A percentile compares a stretch with the other conserved stretches of the same genome.
These are phyloP conservation scores for Tyrannus savana DNA, from an alignment of 2,113 vertebrate genomes.

Conservation along the genomic window DNA sequence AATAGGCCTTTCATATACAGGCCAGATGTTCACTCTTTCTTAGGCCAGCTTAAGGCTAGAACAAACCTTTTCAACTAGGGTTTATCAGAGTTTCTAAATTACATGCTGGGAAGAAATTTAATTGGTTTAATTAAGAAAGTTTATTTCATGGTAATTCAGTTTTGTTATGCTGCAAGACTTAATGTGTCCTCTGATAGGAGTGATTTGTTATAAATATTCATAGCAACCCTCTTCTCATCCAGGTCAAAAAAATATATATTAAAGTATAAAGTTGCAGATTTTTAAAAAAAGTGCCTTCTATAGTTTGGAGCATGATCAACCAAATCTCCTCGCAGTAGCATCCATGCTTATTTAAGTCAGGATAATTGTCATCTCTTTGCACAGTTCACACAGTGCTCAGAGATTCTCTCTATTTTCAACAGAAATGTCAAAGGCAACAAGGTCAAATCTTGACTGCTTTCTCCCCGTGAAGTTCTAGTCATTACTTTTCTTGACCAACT, in stretches of 20 bases:
- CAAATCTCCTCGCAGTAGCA: background rate
- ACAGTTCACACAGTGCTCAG: background rate
- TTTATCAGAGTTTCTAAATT: constrained; percentile 86
- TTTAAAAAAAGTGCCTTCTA: background rate
- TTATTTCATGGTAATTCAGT: constrained; percentile 86
- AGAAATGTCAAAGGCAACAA: constrained; percentile 13
- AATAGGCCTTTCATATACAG: constrained; percentile 69
- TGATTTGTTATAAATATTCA: constrained; percentile 84
- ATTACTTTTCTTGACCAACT: background rate
- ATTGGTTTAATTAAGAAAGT: constrained; percentile 89
- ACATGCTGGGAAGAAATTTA: constrained; percentile 85
- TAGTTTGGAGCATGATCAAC: background rate
- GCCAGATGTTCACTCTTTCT: constrained; percentile 81
- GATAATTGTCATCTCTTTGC: background rate
- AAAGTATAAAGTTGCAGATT: constrained; percentile 5
- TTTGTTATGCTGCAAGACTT: constrained; percentile 83
- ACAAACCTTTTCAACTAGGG: constrained; percentile 83
- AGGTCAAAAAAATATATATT: background rate
- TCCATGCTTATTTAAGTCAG: background rate
- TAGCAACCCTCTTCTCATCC: constrained; percentile 47
- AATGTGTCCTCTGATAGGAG: constrained; percentile 82
- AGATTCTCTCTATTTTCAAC: background rate
- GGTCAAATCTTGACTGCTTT: background rate
- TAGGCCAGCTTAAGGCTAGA: constrained; percentile 83
- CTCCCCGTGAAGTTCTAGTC: background rate